Conservation (phyloP, 2,888 invertebrate genomes). For the Malacosoma neustria region DNA sequence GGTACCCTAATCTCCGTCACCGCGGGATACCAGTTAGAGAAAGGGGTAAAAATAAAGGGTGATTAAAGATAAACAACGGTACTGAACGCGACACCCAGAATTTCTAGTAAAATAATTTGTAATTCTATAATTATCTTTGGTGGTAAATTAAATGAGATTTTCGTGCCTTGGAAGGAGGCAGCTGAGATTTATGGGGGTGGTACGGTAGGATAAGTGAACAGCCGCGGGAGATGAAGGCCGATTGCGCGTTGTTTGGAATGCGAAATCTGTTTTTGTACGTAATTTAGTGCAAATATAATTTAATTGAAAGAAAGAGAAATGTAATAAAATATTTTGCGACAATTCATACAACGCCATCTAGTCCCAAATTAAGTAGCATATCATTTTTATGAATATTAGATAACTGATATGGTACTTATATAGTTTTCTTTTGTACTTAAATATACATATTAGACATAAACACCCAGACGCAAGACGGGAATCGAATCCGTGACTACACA, state of each 20-base stretch:
- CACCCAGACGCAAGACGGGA: no score
- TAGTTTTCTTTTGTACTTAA: no score
- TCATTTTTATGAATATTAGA: no score
- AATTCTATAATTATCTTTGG: constrained; percentile 56
- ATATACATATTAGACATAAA: no score
- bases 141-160: constrained; percentile 36
- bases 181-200: constrained; percentile 1
- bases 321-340: no score
- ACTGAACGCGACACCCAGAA: constrained; percentile 36
- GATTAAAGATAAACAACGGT: constrained; percentile 70
- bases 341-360: no score
- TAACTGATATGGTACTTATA: no score
- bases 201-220: neutral
- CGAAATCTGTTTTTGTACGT: neutral
- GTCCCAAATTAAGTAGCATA: no score
- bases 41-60: constrained; percentile 61
- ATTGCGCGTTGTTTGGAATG: neutral
- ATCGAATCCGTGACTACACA: no score
- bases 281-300: no score
- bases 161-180: neutral
- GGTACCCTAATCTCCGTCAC: constrained; percentile 49
- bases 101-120: constrained; percentile 51
- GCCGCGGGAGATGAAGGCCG: neutral
- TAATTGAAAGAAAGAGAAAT: no score
- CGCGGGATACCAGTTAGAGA: constrained; percentile 31